Conservation (phyloP, 2,888 invertebrate genomes). For the Tetragonisca angustula region DNA sequence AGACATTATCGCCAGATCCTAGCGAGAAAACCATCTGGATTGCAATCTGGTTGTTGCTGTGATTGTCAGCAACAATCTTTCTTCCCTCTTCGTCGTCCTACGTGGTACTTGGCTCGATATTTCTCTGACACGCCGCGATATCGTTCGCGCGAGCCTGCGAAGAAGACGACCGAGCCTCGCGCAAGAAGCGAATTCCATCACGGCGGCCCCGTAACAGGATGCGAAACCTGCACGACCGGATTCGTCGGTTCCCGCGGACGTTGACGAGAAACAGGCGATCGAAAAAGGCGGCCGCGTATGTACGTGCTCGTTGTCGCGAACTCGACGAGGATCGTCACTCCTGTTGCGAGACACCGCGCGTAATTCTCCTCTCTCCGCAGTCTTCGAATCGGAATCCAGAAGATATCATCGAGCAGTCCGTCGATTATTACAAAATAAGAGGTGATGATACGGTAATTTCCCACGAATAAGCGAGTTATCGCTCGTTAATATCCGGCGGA, state of each 20-base stretch:
- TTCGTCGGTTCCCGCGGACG: conserved; percentile 44
- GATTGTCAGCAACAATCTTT: background rate
- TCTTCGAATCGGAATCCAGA: background rate
- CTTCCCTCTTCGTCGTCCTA: background rate
- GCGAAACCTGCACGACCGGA: conserved; percentile 61
- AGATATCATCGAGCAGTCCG: background rate
- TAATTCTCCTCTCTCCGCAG: conserved; percentile 26
- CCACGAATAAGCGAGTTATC: conserved; percentile 25
- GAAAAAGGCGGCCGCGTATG: background rate
- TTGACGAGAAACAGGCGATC: conserved; percentile 41
- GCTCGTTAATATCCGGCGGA: conserved; percentile 24
- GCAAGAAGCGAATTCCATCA: conserved; percentile 30
- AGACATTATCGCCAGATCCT: background rate
- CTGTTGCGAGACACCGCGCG: background rate
- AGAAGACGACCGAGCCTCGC: conserved; percentile 1
- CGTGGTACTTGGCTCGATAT: background rate
- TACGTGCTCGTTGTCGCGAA: background rate
- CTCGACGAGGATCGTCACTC: background rate
- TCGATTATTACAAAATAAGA: conserved; percentile 1
- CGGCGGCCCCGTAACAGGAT: conserved; percentile 45
- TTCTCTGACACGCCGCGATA: background rate
- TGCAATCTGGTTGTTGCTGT: no score
- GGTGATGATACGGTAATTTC: conserved; percentile 14
- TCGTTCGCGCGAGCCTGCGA: background rate
- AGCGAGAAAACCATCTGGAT: background rate